Evolutionary conservation across 2,797 vertebrate species (phyloP).

Genomic region (Platyrinchus mystaceus): DNA sequence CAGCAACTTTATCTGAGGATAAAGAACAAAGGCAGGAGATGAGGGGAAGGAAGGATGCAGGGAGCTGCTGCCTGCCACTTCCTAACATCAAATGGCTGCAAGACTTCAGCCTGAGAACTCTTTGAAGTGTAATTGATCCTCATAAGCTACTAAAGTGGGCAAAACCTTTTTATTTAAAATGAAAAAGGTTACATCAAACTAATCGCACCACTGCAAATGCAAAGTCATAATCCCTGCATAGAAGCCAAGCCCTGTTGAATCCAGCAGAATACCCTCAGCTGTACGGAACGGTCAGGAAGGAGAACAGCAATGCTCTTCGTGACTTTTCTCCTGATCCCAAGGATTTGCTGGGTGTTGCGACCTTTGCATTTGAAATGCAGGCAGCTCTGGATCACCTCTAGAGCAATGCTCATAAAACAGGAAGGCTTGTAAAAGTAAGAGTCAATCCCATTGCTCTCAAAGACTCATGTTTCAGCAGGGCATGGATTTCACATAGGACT

Average conservation of each 20-base stretch:
- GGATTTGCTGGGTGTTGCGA: rapidly evolving
- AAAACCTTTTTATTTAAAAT: background rate
- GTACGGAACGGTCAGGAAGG: background rate
- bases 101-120: background rate
- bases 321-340: background rate
- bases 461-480: background rate
- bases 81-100: background rate
- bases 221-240: background rate
- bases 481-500: background rate
- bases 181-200: background rate
- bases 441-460: background rate
- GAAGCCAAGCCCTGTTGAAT: background rate
- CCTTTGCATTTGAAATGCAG: background rate
- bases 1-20: background rate
- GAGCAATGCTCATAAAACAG: background rate
- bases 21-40: background rate
- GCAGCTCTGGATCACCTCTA: background rate
- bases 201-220: background rate
- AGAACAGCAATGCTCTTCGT: background rate
- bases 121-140: background rate
- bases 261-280: background rate
- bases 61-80: background rate
- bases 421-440: background rate
- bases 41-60: background rate
- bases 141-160: background rate